A percentile compares a stretch with the other conserved stretches of the same genome.
Evolutionary conservation across 2,888 invertebrate species (phyloP).

Genomic region (Diarsia rubi): DNA sequence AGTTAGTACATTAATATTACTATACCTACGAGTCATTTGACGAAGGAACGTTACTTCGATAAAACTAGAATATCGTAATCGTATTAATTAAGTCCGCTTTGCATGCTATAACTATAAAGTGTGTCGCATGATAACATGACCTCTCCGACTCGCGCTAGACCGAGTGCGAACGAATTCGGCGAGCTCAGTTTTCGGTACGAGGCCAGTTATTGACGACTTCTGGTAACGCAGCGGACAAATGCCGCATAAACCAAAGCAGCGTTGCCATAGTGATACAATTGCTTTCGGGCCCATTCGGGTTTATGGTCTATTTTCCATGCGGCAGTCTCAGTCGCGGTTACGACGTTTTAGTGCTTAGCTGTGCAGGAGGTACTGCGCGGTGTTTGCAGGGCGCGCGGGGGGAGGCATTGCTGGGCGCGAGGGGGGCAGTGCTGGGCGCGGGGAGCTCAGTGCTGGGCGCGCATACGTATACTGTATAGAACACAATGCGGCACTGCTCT

Average conservation of each 20-base stretch:
- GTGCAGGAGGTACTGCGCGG: slow-evolving; percentile 68
- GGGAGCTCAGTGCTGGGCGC: slow-evolving; percentile 61
- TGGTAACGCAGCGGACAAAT: slow-evolving; percentile 49
- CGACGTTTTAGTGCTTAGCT: slow-evolving; percentile 63
- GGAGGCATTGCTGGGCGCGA: slow-evolving; percentile 67
- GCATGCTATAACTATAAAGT: slow-evolving; percentile 40
- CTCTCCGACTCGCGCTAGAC: slow-evolving; percentile 26
- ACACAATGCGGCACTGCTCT: slow-evolving; percentile 86
- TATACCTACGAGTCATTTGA: slow-evolving; percentile 19
- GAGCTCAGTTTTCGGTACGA: slow-evolving; percentile 35
- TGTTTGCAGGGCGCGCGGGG: slow-evolving; percentile 63
- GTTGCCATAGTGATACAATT: slow-evolving; percentile 68
- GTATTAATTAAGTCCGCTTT: slow-evolving; percentile 41
- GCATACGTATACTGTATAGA: slow-evolving; percentile 83
- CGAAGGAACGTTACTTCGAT: slow-evolving; percentile 20
- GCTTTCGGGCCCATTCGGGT: slow-evolving; percentile 46
- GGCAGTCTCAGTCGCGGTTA: slow-evolving; percentile 64
- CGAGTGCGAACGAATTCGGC: slow-evolving; percentile 28
- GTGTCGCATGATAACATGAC: slow-evolving; percentile 56
- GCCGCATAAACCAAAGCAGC: slow-evolving; percentile 63
- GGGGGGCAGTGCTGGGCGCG: slow-evolving; percentile 28
- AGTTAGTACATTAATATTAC: neutral
- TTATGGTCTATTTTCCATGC: slow-evolving; percentile 60
- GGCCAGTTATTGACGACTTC: slow-evolving; percentile 47
- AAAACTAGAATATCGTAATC: slow-evolving; percentile 30